A percentile compares a stretch with the other conserved stretches of the same genome.
Conservation (phyloP, 2,888 invertebrate genomes). For the Cheilosia impressa region DNA sequence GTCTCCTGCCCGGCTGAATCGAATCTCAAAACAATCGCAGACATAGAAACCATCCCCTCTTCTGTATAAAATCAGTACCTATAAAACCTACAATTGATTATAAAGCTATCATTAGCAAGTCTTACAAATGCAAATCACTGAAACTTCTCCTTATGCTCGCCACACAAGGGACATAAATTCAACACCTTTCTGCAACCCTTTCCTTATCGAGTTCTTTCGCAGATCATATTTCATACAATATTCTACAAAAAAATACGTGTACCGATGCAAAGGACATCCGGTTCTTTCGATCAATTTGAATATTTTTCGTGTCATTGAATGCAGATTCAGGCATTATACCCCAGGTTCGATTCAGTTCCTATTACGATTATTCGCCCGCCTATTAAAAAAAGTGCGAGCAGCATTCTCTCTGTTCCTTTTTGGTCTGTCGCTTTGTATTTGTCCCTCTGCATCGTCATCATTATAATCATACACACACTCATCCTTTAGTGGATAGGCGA, state of each 20-base stretch:
- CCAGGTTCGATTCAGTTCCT: conserved; percentile 73
- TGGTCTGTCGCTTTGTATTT: not conserved
- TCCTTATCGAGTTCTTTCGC: conserved; percentile 43
- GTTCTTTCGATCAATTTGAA: conserved; percentile 77
- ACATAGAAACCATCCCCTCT: no score
- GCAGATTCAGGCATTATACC: conserved; percentile 76
- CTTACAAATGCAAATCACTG: conserved; percentile 41
- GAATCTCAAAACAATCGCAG: no score
- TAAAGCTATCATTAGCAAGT: conserved; percentile 56
- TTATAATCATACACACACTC: conserved; percentile 12
- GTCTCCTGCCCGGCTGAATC: no score
- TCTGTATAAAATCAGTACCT: no score
- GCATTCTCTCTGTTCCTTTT: conserved; percentile 14
- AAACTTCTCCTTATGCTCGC: conserved; percentile 9
- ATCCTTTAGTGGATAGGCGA: conserved; percentile 40
- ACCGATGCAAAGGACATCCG: conserved; percentile 69
- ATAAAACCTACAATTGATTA: not conserved
- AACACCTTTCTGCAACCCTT: conserved; percentile 71
- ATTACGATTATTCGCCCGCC: conserved; percentile 75
- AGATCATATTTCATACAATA: conserved; percentile 72
- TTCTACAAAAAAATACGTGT: conserved; percentile 40
- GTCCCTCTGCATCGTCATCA: conserved; percentile 33
- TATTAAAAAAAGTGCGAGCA: conserved; percentile 56
- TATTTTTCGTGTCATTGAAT: conserved; percentile 78
- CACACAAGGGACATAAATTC: conserved; percentile 23